These are phyloP conservation scores for Neotoxoptera formosana DNA, from an alignment of 1,140 invertebrate species.

Conservation along the genomic window DNA sequence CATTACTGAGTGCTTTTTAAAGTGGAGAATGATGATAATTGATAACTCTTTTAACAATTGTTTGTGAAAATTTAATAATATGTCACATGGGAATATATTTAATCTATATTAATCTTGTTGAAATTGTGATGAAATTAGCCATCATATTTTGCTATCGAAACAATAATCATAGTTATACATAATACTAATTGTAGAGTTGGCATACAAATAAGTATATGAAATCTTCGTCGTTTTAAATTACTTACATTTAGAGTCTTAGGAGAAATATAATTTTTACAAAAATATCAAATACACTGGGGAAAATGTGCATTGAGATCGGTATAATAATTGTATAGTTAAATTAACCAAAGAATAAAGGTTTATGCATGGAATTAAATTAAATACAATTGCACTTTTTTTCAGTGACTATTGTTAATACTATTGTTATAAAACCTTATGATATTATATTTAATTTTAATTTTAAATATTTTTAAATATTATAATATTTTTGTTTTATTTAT, in stretches of 20 bases:
- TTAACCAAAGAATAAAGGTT: not conserved
- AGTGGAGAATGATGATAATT: not conserved
- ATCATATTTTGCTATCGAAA: not conserved
- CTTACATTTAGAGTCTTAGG: no score
- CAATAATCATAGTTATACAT: not conserved
- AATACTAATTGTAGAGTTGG: not conserved
- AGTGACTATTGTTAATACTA: not conserved
- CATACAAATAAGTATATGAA: not conserved
- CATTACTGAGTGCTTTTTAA: slow-evolving; percentile 10
- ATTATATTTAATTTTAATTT: not conserved
- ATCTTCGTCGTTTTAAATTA: not conserved
- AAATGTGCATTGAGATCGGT: not conserved
- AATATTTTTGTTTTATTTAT: not conserved
- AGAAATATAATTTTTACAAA: not conserved
- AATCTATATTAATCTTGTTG: not conserved
- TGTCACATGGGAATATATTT: not conserved
- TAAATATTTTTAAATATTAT: no score
- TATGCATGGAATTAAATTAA: not conserved
- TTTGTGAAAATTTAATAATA: not conserved
- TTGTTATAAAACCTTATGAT: not conserved
- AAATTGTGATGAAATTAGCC: not conserved
- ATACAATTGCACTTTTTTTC: not conserved
- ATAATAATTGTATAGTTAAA: not conserved
- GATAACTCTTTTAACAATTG: slow-evolving; percentile 5
- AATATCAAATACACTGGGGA: not conserved